Base-by-base conservation (phyloP, 1,140 invertebrate species). In the Melitaea cinxia region DNA sequence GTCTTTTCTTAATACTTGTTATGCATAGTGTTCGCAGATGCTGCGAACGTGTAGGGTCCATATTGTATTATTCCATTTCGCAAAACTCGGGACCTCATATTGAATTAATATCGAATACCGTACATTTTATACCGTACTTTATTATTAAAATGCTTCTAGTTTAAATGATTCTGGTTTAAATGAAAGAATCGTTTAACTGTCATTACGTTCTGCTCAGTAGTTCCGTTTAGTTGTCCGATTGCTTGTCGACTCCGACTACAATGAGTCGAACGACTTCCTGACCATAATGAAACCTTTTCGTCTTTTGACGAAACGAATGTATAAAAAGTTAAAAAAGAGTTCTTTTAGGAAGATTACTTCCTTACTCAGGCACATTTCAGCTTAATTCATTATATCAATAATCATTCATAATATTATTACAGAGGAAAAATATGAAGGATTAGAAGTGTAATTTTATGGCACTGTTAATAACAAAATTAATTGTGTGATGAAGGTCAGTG, bases 1-100 rank as follows among this genome's bases (percentile, higher is more conserved):
- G 56, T 33, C 56, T 49, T 30, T 58, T 58, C 56, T 58, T 58
- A 58, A 58, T 58, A 58, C 56, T 58, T 49, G 56, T 42, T 49
- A 58, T 58, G 26, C 42, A 58, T 58, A 58, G 56, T 58, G 56
- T 49, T 58, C 56, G 26, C 56, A 58, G 56, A 58, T 58, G 56
- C 39, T 49, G 56, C 26, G 26, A 58, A 58, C 42, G 42, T 58
- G 56, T 49, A 58, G 56, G 56, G 56, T 49, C 42, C 42, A 58
- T 58, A 58, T 58, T 58, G 56, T 58, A 58, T 47, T 58, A 58
- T 58, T 58, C 42, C 42, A 58, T 58, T 47, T 49, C 39, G 28
- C 39, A 37, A 33, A 58, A 58, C 56, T 58, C 24, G 5, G 23
- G 24, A 58, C 10, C 28, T 33, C 42, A 47, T 58, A 58, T 58